Conservation (phyloP, 2,113 vertebrate genomes). For the cattle (Bos taurus) region ARS-UCD2.0 NC_037355.1:33567501-33568000, state of each 20-base stretch:
- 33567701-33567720: neutral
- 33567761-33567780: too few species aligned
- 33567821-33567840: neutral
- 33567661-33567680: neutral
- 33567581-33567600: neutral
- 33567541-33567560: neutral
- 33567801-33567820: neutral
- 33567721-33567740: too few species aligned
- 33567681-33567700: neutral
- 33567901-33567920: neutral
- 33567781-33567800: neutral
- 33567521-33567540: neutral
- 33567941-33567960: neutral
- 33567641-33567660: too few species aligned
- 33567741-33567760: neutral
- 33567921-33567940: rapidly evolving
- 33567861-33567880: neutral
- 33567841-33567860: neutral
- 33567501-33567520: neutral
- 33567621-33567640: neutral
- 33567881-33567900: neutral
- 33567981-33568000: neutral
- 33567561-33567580: neutral
- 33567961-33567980: neutral
- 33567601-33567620: neutral